phyloP scores from a whole-genome alignment of 2,888 invertebrate genomes.

The Hemicrepidius hirtus region DNA sequence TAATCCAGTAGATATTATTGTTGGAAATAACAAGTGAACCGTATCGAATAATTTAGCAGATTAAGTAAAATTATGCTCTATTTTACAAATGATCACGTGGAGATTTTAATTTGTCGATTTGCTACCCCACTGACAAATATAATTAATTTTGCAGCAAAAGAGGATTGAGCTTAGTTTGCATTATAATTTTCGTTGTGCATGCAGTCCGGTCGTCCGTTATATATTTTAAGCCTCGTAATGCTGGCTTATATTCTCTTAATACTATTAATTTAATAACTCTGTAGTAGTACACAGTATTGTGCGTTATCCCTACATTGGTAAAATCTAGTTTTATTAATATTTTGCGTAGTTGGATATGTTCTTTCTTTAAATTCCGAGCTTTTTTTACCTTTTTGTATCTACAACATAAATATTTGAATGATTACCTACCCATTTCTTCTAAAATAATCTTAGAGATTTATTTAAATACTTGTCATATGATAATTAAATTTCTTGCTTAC shows the following conservation, averaged over 20 bases:
- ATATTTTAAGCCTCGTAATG: conserved; percentile 51
- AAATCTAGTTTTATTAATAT: neutral
- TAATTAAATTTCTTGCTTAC: too few species aligned
- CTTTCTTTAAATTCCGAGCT: too few species aligned
- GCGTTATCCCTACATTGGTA: neutral
- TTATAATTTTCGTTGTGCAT: conserved; percentile 55
- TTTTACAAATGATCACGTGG: conserved; percentile 49
- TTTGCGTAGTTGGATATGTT: neutral
- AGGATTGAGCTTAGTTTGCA: conserved; percentile 56
- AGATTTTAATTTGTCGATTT: conserved; percentile 56
- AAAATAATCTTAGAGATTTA: too few species aligned
- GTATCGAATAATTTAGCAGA: conserved; percentile 46
- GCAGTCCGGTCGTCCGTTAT: conserved; percentile 50
- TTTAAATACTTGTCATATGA: too few species aligned
- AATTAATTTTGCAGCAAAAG: conserved; percentile 60
- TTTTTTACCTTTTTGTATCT: too few species aligned
- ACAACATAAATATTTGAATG: too few species aligned
- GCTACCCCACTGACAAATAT: conserved; percentile 54
- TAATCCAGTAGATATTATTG: neutral
- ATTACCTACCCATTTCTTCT: too few species aligned
- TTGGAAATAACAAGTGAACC: conserved; percentile 41
- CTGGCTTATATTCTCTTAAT: conserved; percentile 46
- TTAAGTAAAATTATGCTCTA: conserved; percentile 45
- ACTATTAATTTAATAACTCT: conserved; percentile 52
- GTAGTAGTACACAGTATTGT: conserved; percentile 22